Percentiles rank a stretch among this genome's conserved stretches.
phyloP scores from a whole-genome alignment of 2,113 vertebrate genomes.

The Panthera leo region DNA sequence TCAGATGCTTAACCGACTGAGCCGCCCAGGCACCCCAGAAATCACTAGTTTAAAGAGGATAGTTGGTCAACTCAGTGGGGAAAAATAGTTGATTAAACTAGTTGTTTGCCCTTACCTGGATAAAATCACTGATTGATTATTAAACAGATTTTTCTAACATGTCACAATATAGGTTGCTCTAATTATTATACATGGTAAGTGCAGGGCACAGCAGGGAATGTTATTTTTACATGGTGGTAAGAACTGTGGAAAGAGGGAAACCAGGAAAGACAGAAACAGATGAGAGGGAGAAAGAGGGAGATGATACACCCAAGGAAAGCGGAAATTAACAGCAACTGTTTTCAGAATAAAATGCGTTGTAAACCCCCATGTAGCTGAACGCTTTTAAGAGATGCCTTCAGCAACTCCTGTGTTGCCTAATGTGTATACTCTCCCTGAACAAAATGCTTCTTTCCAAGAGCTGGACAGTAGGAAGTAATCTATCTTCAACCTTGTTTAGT shows the following conservation, averaged over 20 bases:
- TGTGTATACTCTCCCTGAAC: slow-evolving; percentile 35
- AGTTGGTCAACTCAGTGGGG: background rate
- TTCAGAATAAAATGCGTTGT: background rate
- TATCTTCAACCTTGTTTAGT: slow-evolving; percentile 63
- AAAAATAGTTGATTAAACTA: background rate
- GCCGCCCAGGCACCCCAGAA: too few relatives aligned
- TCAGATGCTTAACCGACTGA: too few relatives aligned
- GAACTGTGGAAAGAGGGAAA: background rate
- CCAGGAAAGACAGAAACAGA: background rate
- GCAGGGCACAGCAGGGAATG: background rate
- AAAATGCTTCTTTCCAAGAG: slow-evolving; percentile 56
- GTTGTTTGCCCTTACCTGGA: background rate
- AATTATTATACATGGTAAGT: background rate
- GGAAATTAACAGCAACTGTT: background rate
- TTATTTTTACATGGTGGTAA: background rate
- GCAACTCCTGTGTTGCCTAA: slow-evolving; percentile 38
- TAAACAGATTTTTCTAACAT: background rate
- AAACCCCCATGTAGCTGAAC: background rate
- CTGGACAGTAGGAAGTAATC: slow-evolving; percentile 61
- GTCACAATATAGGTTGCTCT: background rate
- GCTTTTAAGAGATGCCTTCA: background rate
- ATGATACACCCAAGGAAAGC: background rate
- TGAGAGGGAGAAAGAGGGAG: background rate
- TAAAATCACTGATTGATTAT: background rate
- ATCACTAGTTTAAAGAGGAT: background rate